Evolutionary conservation across 2,113 vertebrate species (phyloP).

Genomic region (Ovis canadensis): DNA sequence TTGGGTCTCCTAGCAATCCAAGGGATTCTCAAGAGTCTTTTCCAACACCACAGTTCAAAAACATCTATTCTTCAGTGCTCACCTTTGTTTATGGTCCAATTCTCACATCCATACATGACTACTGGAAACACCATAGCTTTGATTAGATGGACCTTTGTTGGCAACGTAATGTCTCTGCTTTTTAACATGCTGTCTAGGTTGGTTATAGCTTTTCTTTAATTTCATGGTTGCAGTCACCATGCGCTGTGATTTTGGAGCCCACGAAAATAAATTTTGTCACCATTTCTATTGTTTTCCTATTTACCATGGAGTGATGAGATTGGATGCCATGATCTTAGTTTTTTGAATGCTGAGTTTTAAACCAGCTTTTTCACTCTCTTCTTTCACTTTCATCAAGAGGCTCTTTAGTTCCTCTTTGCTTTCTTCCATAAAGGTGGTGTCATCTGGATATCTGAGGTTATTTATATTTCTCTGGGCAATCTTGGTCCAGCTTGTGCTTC

Average conservation of each 20-base stretch:
- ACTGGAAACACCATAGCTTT: background rate
- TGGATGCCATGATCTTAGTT: background rate
- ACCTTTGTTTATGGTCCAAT: background rate
- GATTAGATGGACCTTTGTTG: background rate
- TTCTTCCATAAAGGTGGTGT: background rate
- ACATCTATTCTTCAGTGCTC: background rate
- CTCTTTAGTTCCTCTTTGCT: background rate
- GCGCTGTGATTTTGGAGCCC: background rate
- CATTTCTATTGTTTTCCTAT: background rate
- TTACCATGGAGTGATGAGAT: background rate
- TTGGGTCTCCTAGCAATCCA: background rate
- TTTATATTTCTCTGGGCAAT: background rate
- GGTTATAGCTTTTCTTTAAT: background rate
- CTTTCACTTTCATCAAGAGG: background rate
- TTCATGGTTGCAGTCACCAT: background rate
- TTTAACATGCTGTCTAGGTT: background rate
- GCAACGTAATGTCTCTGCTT: background rate
- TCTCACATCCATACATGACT: background rate
- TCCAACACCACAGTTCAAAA: background rate
- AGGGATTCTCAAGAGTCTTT: background rate
- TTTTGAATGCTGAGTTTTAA: background rate
- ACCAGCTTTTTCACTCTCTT: background rate
- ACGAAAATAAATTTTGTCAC: background rate
- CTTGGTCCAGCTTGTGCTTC: background rate
- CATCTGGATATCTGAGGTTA: background rate